phyloP scores from a whole-genome alignment of 2,888 invertebrate species.

The Patella pellucida region DNA sequence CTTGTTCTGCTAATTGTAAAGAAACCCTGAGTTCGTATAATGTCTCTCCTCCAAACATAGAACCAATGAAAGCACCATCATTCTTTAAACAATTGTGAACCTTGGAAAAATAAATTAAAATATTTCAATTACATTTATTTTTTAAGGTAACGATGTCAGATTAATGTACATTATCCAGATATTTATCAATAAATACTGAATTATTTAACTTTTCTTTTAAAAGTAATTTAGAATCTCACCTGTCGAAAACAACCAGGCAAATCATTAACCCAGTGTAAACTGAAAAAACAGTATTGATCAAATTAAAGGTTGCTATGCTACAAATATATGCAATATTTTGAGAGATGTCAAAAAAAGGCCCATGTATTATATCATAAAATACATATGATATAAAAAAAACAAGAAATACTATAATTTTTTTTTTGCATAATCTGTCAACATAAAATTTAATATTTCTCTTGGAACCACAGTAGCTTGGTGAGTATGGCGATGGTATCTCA shows the following conservation, averaged over 20 bases:
- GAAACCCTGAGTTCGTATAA: constrained; percentile 90
- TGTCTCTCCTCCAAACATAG: constrained; percentile 96
- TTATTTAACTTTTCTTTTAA: neutral
- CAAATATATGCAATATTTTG: neutral
- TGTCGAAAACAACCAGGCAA: constrained; percentile 81
- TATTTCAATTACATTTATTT: neutral
- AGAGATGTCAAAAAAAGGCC: neutral
- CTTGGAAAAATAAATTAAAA: constrained; percentile 43
- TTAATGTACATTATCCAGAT: neutral
- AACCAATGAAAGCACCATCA: constrained; percentile 94
- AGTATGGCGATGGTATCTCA: too few species aligned
- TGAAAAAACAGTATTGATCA: constrained; percentile 61
- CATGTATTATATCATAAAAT: too few species aligned
- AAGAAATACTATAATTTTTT: too few species aligned
- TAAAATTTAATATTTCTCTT: too few species aligned
- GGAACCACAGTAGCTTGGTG: too few species aligned
- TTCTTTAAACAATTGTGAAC: constrained; percentile 80
- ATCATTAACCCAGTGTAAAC: constrained; percentile 97
- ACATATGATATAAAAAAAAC: too few species aligned
- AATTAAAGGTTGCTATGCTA: neutral
- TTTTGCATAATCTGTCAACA: too few species aligned
- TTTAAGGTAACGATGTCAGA: neutral
- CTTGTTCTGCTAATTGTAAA: constrained; percentile 92
- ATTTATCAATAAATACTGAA: neutral
- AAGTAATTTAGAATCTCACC: constrained; percentile 42